A percentile compares a stretch with the other conserved stretches of the same genome.
Evolutionary conservation across 2,888 invertebrate genomes (phyloP).

Genomic region (Fabriciana adippe): DNA sequence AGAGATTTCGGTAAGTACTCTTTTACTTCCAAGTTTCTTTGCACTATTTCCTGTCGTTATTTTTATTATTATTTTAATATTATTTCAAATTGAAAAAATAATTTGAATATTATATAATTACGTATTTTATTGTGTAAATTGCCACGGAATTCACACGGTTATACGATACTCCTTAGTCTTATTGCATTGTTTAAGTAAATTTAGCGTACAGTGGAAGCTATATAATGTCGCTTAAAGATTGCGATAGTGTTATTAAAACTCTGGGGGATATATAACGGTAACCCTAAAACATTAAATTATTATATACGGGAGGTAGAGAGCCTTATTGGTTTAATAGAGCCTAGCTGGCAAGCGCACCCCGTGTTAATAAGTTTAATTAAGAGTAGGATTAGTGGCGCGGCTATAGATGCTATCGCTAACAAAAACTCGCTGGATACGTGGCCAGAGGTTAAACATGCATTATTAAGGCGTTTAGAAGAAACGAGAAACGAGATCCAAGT

Average conservation of each 20-base stretch:
- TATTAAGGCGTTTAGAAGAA: constrained; percentile 24
- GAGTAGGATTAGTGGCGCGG: constrained; percentile 29
- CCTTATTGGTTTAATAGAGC: background rate
- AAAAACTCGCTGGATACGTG: constrained; percentile 19
- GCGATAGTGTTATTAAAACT: constrained; percentile 1
- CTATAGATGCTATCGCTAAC: constrained; percentile 27
- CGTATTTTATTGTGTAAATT: too few species aligned
- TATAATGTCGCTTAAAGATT: constrained; percentile 17
- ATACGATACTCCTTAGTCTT: too few species aligned
- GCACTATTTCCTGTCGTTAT: constrained; percentile 28
- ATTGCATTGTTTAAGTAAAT: too few species aligned
- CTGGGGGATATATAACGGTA: constrained; percentile 1
- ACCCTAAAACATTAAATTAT: constrained; percentile 8
- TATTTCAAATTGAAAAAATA: too few species aligned
- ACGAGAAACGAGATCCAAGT: constrained; percentile 26
- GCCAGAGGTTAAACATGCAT: constrained; percentile 16
- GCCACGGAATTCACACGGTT: too few species aligned
- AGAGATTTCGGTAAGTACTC: constrained; percentile 25
- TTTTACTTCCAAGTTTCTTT: constrained; percentile 29
- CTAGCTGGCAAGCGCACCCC: constrained; percentile 5
- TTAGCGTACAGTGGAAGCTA: background rate
- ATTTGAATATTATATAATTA: too few species aligned
- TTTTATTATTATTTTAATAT: constrained; percentile 1
- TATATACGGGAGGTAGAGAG: constrained; percentile 1
- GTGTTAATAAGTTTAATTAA: constrained; percentile 20